These are phyloP conservation scores for Thumatha senex DNA, from an alignment of 2,888 invertebrate genomes.

Conservation along the genomic window DNA sequence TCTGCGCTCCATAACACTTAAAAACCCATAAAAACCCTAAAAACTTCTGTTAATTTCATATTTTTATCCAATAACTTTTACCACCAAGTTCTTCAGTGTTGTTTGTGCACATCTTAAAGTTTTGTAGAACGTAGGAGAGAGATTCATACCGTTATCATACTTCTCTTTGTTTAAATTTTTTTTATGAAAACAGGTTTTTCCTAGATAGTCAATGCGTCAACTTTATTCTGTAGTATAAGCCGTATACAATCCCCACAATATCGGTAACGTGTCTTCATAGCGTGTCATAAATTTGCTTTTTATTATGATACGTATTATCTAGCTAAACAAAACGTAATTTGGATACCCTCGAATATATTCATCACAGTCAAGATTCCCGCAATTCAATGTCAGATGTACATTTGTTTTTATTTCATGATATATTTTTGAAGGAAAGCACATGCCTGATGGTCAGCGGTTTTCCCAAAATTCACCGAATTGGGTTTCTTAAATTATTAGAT, in stretches of 20 bases:
- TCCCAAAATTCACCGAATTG: conserved; percentile 22
- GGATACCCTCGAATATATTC: conserved; percentile 25
- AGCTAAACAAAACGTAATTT: conserved; percentile 19
- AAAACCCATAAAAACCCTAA: no score
- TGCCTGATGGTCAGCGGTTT: conserved; percentile 20
- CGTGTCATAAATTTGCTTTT: conserved; percentile 23
- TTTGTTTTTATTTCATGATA: conserved; percentile 24
- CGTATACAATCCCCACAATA: not conserved
- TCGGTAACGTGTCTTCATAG: conserved; percentile 8
- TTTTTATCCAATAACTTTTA: no score
- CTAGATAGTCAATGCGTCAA: not conserved
- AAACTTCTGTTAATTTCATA: no score
- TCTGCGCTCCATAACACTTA: no score
- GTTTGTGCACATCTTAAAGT: not conserved
- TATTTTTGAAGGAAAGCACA: conserved; percentile 32
- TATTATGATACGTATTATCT: conserved; percentile 5
- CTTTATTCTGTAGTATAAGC: not conserved
- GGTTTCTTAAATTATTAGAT: conserved; percentile 29
- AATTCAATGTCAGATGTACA: conserved; percentile 17
- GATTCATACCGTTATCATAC: no score
- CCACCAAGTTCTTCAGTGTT: no score
- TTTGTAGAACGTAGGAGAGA: conserved; percentile 17
- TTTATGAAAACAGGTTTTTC: not conserved
- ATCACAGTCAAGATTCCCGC: conserved; percentile 17
- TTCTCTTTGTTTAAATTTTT: not conserved